These are phyloP conservation scores for Neoarius graeffei DNA, from an alignment of 2,113 vertebrate species.

Conservation along the genomic window DNA sequence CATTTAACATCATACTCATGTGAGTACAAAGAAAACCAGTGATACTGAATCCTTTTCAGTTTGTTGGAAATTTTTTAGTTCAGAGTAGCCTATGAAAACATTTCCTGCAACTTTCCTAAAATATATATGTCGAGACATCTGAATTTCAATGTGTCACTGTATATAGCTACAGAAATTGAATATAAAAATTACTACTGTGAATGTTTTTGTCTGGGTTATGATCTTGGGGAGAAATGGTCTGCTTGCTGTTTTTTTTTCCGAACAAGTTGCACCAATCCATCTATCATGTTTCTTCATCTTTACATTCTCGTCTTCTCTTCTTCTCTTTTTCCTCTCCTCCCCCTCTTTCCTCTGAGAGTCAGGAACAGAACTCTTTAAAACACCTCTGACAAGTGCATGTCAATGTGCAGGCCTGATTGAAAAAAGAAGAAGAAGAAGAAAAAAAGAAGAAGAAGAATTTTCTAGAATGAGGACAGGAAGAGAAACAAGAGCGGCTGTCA, in stretches of 20 bases:
- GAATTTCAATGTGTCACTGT: background rate
- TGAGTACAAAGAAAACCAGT: background rate
- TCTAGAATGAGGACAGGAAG: slow-evolving; percentile 35
- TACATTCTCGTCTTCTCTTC: slow-evolving; percentile 15
- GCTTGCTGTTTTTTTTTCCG: background rate
- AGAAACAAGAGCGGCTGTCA: slow-evolving; percentile 34
- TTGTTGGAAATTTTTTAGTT: background rate
- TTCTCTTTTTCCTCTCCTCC: slow-evolving; percentile 21
- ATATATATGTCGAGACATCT: background rate
- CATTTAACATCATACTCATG: background rate
- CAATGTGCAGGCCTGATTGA: slow-evolving; percentile 40
- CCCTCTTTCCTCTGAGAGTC: slow-evolving; percentile 19
- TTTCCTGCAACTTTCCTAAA: background rate
- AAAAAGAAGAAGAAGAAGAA: slow-evolving; percentile 35
- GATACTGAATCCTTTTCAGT: background rate
- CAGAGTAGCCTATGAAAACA: background rate
- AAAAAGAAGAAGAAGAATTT: slow-evolving; percentile 15
- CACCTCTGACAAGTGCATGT: slow-evolving; percentile 45
- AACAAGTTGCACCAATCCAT: slow-evolving; percentile 46
- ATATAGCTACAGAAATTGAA: slow-evolving; percentile 1
- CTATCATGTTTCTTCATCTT: slow-evolving; percentile 39
- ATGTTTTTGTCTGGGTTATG: slow-evolving; percentile 18
- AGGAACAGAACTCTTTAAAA: slow-evolving; percentile 32
- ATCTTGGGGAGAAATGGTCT: slow-evolving; percentile 20
- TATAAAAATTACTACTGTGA: slow-evolving; percentile 8